Percentiles rank a stretch among this genome's conserved stretches.
These are phyloP conservation scores for Apostichopus leukothele DNA, from an alignment of 53 echinoderm and acorn worm species.

Conservation along the genomic window DNA sequence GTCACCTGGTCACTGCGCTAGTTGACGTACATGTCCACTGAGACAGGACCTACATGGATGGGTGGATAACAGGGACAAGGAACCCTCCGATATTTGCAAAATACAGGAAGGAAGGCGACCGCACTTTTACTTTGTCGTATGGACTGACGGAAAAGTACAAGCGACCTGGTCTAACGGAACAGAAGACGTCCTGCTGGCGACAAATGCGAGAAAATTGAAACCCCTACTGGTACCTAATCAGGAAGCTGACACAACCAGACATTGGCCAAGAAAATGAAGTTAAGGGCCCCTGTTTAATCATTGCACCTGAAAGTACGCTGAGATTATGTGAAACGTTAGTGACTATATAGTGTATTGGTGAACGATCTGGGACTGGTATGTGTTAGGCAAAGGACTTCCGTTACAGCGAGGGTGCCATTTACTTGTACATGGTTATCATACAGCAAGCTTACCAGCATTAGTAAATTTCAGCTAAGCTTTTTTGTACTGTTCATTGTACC, in stretches of 20 bases:
- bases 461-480: no score
- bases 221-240: conserved; percentile 42
- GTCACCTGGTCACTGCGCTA: no score
- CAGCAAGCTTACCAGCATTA: no score
- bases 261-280: conserved; percentile 34
- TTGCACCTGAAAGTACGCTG: conserved; percentile 42
- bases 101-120: background rate
- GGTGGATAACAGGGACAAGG: no score
- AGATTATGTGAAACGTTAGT: conserved; percentile 19
- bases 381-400: conserved; percentile 18
- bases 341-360: conserved; percentile 12
- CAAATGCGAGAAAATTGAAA: conserved; percentile 53
- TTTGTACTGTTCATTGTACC: no score
- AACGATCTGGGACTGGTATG: conserved; percentile 24
- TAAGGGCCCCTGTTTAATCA: conserved; percentile 48
- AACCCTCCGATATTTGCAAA: no score
- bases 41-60: no score
- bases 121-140: conserved; percentile 21
- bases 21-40: no score
- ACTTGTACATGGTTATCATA: no score
- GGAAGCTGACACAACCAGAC: conserved; percentile 45
- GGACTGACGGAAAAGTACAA: conserved; percentile 26
- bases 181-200: conserved; percentile 38
- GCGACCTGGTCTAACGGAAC: conserved; percentile 38
- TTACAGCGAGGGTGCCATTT: background rate